phyloP scores from a whole-genome alignment of 2,888 invertebrate genomes.

The Volucella inflata region DNA sequence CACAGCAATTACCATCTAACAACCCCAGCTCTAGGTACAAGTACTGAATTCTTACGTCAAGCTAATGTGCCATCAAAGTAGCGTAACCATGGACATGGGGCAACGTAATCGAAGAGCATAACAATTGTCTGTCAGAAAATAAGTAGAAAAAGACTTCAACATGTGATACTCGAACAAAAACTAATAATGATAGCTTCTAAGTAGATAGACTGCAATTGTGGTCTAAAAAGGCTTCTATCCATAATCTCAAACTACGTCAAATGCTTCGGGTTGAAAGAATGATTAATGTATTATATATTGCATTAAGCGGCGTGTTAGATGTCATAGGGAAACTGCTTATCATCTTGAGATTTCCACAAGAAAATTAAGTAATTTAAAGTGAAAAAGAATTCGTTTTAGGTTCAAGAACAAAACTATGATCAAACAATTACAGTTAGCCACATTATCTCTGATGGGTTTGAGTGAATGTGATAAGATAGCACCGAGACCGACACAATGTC shows the following conservation, averaged over 20 bases:
- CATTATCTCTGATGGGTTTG: conserved; percentile 18
- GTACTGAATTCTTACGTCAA: conserved; percentile 34
- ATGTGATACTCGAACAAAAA: conserved; percentile 13
- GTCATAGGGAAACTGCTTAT: not conserved
- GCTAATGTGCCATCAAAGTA: conserved; percentile 12
- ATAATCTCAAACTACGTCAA: too few species aligned
- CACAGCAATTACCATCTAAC: conserved; percentile 35
- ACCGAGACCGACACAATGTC: conserved; percentile 12
- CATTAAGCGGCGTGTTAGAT: too few species aligned
- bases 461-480: conserved; percentile 51
- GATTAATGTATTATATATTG: too few species aligned
- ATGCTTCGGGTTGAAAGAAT: too few species aligned
- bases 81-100: conserved; percentile 42
- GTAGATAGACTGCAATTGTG: not conserved
- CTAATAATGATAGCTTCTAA: conserved; percentile 14
- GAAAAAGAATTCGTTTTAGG: conserved; percentile 32
- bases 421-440: conserved; percentile 23
- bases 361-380: conserved; percentile 16
- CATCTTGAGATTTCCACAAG: conserved; percentile 3
- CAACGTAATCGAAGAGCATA: conserved; percentile 40
- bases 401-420: conserved; percentile 49
- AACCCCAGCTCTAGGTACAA: not conserved
- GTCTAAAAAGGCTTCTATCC: not conserved
- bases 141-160: conserved; percentile 6
- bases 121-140: conserved; percentile 17